phyloP scores from a whole-genome alignment of 2,113 vertebrate species.

The Nanorana parkeri region DNA sequence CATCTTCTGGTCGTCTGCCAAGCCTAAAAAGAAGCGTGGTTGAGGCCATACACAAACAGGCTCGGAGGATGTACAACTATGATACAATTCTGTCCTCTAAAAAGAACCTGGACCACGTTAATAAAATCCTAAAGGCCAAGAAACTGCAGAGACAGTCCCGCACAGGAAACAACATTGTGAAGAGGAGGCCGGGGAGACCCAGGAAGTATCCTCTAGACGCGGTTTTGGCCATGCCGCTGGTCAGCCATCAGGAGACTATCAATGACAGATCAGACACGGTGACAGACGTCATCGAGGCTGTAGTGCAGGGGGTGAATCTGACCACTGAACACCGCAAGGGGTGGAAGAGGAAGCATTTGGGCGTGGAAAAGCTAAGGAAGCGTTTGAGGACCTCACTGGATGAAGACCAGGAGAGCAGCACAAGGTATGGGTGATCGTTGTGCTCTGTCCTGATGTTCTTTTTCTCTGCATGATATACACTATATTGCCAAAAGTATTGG shows the following conservation, averaged over 20 bases:
- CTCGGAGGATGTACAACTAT: conserved; percentile 81
- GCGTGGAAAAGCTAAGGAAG: conserved; percentile 71
- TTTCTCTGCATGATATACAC: too few species aligned
- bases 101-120: conserved; percentile 82
- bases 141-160: conserved; percentile 78
- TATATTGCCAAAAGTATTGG: too few species aligned
- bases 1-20: conserved; percentile 65
- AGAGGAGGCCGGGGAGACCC: conserved; percentile 89
- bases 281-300: conserved; percentile 80
- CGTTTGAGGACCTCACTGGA: conserved; percentile 67
- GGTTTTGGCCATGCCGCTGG: conserved; percentile 71
- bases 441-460: too few species aligned
- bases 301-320: conserved; percentile 78
- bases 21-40: conserved; percentile 76
- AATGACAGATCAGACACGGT: conserved; percentile 70
- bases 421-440: background rate
- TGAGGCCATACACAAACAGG: conserved; percentile 80
- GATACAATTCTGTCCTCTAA: conserved; percentile 83
- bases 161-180: conserved; percentile 83
- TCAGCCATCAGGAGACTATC: conserved; percentile 62
- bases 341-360: conserved; percentile 84
- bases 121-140: conserved; percentile 83
- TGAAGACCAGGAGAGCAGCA: conserved; percentile 67
- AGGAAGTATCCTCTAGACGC: conserved; percentile 84
- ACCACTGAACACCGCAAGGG: conserved; percentile 78